Evolutionary conservation across 2,113 vertebrate species (phyloP), one percentile per base, ranked within the genome.

Genomic region (Jaculus jaculus): DNA sequence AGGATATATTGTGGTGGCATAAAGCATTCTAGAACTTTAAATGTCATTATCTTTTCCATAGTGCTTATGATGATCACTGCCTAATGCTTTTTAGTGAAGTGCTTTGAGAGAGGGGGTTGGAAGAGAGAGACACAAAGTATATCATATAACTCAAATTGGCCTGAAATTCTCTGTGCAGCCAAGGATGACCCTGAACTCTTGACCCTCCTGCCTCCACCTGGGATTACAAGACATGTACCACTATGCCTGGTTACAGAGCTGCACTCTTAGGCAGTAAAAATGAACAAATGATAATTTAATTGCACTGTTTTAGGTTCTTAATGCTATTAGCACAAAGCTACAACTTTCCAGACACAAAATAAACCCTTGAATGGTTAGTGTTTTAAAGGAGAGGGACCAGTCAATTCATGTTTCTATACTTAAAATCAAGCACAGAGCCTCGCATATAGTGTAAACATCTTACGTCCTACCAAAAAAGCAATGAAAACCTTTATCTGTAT

Each of bases 221-320:
- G 39, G 47, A 68, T 42, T 47, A 47, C 37, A 68, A 51, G 39
- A 13, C 20, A 77, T 54, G 16, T 68, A 17, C 81, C 63, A n/a
- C 63, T n/a, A 30, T 8, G 23, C 32, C 47, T 26, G n/a, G 16
- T 7, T 71, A 71, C n/a, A 71, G 23, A 71, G 32, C 26, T 84
- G 30, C 75, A 84, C 84, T 92, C 42, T 87, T 54, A 93, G 84
- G 47, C 39, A 42, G 6, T 80, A 77, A 95, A 89, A 73, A 80
- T 39, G 26, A 32, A 69, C 26, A 87, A 84, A 93, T 73, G 61
- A 78, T 60, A 79, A 60, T 84, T 80, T 79, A 34, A 68, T 15
- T 65, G 17, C 8, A 84, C 16, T 72, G 20, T 58, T 78, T 77
- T 39, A 73, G 3, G 16, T 61, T 77, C 42, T 51, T 73, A 90